A percentile compares a stretch with the other conserved stretches of the same genome.
These are phyloP conservation scores for Prosapia bicincta DNA, from an alignment of 2,888 invertebrate genomes.

Conservation along the genomic window DNA sequence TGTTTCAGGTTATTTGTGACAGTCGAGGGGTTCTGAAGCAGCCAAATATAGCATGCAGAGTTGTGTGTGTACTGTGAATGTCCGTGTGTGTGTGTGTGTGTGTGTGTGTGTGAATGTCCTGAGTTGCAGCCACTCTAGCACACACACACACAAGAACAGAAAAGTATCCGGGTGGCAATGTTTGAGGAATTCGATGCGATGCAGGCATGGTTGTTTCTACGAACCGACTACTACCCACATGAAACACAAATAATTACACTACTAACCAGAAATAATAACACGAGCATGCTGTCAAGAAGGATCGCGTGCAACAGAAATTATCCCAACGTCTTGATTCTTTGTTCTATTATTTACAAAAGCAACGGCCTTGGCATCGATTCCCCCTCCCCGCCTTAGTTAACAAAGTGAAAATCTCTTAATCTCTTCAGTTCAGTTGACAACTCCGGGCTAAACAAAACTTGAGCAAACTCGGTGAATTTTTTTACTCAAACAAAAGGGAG, in stretches of 20 bases:
- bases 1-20: no score
- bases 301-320: not conserved
- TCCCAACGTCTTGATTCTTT: not conserved
- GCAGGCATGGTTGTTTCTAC: not conserved
- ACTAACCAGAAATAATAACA: not conserved
- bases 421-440: not conserved
- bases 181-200: not conserved
- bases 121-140: no score
- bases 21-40: no score
- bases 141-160: no score
- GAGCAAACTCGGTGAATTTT: not conserved
- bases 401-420: constrained; percentile 2
- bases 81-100: no score
- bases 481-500: not conserved
- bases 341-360: not conserved
- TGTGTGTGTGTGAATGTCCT: no score
- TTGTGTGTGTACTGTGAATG: no score
- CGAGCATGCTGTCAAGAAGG: not conserved
- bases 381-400: not conserved
- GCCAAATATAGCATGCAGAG: no score
- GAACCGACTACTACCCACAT: not conserved
- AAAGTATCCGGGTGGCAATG: not conserved
- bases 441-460: not conserved
- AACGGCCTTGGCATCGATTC: not conserved
- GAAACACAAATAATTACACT: not conserved